phyloP scores from a whole-genome alignment of 2,888 invertebrate species.

The Tinea trinotella region DNA sequence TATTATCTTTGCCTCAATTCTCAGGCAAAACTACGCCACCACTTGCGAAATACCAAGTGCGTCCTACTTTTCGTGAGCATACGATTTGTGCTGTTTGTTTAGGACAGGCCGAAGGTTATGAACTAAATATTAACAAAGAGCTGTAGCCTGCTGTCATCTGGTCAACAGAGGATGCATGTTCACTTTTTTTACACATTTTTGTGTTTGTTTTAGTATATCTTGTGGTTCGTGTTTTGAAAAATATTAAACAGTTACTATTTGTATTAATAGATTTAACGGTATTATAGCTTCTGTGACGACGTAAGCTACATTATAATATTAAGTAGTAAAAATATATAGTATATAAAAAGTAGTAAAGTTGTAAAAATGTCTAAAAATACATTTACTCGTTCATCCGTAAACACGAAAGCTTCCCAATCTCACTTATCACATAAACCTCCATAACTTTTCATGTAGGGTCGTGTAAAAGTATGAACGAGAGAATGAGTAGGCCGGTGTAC shows the following conservation, averaged over 20 bases:
- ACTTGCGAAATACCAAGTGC: conserved; percentile 70
- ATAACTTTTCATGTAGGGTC: conserved; percentile 4
- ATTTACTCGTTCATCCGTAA: background rate
- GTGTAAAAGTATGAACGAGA: conserved; percentile 5
- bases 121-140: conserved; percentile 56
- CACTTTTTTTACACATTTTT: no score
- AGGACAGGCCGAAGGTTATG: conserved; percentile 55
- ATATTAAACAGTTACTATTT: no score
- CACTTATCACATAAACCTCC: conserved; percentile 8
- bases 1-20: conserved; percentile 64
- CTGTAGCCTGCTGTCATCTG: conserved; percentile 32
- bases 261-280: no score
- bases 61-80: conserved; percentile 59
- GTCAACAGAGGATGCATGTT: conserved; percentile 35
- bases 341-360: no score
- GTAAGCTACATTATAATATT: no score
- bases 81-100: conserved; percentile 66
- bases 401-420: conserved; percentile 1
- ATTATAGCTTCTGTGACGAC: no score
- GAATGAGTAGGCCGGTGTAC: conserved; percentile 28
- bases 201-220: no score
- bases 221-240: no score
- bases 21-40: conserved; percentile 58
- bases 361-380: background rate
- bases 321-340: background rate